Evolutionary conservation across 2,797 vertebrate species (phyloP).

Genomic region (Eidolon dupreanum): DNA sequence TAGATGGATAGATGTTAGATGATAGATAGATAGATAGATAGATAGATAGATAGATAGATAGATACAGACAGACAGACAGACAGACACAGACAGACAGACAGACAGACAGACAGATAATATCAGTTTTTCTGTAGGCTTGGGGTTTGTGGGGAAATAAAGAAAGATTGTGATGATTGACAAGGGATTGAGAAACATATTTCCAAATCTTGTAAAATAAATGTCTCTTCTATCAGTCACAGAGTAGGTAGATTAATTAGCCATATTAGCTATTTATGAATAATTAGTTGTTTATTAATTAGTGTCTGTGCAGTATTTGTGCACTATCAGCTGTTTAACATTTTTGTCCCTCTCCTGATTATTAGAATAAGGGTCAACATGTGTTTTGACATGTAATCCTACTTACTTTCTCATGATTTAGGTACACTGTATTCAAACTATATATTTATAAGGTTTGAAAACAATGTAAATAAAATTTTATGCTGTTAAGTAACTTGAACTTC

Average conservation of each 20-base stretch:
- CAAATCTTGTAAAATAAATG: background rate
- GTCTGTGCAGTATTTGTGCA: background rate
- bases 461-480: background rate
- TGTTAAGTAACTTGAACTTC: slow-evolving; percentile 32
- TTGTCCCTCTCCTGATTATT: background rate
- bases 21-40: background rate
- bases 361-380: background rate
- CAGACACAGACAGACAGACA: background rate
- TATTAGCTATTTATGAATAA: background rate
- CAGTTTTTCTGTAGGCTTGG: background rate
- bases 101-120: background rate
- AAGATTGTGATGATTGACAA: background rate
- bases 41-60: background rate
- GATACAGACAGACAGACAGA: background rate
- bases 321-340: background rate
- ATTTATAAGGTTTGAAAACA: background rate
- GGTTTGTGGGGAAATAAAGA: background rate
- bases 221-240: background rate
- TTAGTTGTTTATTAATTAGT: background rate
- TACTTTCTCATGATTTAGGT: background rate
- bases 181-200: background rate
- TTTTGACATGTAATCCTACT: background rate
- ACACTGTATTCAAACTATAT: background rate
- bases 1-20: background rate
- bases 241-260: background rate